These are phyloP conservation scores for Microcebus murinus DNA, from an alignment of 2,113 vertebrate genomes.

Conservation along the genomic window DNA sequence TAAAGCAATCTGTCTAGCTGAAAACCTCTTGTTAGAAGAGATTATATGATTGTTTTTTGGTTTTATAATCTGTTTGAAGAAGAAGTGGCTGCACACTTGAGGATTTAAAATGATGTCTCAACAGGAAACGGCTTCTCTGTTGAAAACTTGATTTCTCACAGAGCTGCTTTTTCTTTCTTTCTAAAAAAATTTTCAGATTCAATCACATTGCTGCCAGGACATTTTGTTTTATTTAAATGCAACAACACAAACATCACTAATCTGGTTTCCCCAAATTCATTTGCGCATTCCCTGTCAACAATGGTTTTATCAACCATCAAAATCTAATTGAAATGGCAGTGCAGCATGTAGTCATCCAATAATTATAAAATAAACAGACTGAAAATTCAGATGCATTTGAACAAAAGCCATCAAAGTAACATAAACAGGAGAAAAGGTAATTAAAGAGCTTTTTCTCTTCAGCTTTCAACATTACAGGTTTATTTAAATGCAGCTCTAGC, in stretches of 20 bases:
- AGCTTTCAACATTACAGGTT: conserved; percentile 66
- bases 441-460: conserved; percentile 78
- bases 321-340: conserved; percentile 85
- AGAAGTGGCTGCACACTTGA: conserved; percentile 47
- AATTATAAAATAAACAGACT: conserved; percentile 85
- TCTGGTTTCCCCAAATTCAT: conserved; percentile 80
- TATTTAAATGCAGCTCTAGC: conserved; percentile 72
- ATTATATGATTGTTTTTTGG: conserved; percentile 70
- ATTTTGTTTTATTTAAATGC: conserved; percentile 83
- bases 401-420: conserved; percentile 79
- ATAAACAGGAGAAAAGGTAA: conserved; percentile 82
- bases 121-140: conserved; percentile 67
- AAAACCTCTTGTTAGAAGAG: conserved; percentile 75
- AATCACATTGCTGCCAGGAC: conserved; percentile 66
- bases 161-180: conserved; percentile 67
- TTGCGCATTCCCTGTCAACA: conserved; percentile 80
- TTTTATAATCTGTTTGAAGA: conserved; percentile 81
- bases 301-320: conserved; percentile 84
- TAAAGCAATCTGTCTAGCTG: conserved; percentile 71
- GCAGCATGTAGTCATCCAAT: conserved; percentile 79
- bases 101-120: conserved; percentile 75
- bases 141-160: conserved; percentile 70
- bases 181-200: conserved; percentile 68
- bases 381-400: conserved; percentile 82
- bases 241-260: conserved; percentile 80